These are phyloP conservation scores for Cyprinus carpio DNA, from an alignment of 2,113 vertebrate genomes.

Conservation along the genomic window DNA sequence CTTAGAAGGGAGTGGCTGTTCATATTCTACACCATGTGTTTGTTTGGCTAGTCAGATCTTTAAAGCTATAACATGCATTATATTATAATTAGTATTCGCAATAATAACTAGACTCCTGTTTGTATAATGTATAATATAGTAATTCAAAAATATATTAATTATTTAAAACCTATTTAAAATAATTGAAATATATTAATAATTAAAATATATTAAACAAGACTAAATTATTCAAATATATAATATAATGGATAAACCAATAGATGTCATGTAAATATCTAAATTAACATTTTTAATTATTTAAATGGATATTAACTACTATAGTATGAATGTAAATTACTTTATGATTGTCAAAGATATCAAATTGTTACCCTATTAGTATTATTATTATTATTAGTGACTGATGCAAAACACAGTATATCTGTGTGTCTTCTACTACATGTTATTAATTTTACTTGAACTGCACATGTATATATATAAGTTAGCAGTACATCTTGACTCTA, in stretches of 20 bases:
- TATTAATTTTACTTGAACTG: background rate
- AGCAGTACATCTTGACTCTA: background rate
- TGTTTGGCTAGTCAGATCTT: constrained; percentile 3
- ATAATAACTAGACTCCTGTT: background rate
- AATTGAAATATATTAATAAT: background rate
- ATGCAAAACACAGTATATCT: background rate
- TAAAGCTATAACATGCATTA: background rate
- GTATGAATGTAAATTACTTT: background rate
- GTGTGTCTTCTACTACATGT: background rate
- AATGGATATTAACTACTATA: background rate
- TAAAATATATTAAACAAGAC: background rate
- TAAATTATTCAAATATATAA: background rate
- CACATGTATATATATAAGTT: background rate
- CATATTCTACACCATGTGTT: constrained; percentile 23
- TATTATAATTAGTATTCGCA: background rate
- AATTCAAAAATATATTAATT: background rate
- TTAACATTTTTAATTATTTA: background rate
- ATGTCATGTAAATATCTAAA: background rate
- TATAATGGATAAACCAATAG: background rate
- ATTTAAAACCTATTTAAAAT: background rate
- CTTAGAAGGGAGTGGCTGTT: constrained; percentile 51
- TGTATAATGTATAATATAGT: background rate
- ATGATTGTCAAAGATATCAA: background rate
- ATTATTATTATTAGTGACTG: constrained; percentile 2
- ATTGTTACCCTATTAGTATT: background rate